phyloP scores from a whole-genome alignment of 2,113 vertebrate species.

The Hyperopisus bebe region DNA sequence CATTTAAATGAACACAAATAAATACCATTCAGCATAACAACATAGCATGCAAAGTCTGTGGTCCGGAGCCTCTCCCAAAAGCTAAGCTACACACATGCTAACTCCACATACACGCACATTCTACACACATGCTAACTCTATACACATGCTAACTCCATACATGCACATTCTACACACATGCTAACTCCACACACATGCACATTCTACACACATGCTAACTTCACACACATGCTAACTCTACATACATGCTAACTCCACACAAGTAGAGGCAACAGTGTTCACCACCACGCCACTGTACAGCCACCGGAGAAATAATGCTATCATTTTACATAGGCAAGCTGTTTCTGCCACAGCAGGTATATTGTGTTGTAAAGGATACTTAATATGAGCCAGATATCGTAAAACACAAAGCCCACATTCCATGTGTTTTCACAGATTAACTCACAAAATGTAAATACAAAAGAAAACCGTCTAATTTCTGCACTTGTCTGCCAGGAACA shows the following conservation, averaged over 20 bases:
- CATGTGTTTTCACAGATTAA: slow-evolving; percentile 4
- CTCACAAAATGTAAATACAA: neutral
- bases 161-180: too few relatives aligned
- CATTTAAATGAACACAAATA: too few relatives aligned
- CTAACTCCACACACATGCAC: neutral
- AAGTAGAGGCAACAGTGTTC: neutral
- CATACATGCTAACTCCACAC: neutral
- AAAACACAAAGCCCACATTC: neutral
- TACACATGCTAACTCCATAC: too few relatives aligned
- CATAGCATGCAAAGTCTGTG: neutral
- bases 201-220: neutral
- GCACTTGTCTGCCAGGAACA: neutral
- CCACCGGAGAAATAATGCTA: neutral
- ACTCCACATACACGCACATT: too few relatives aligned
- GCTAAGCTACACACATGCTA: too few relatives aligned
- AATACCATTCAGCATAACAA: too few relatives aligned
- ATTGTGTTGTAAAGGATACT: neutral
- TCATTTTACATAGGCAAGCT: neutral
- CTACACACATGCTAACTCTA: too few relatives aligned
- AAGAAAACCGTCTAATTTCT: neutral
- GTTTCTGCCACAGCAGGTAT: neutral
- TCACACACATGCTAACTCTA: neutral
- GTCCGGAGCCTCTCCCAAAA: neutral
- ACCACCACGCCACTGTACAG: neutral
- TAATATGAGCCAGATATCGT: neutral